phyloP scores from a whole-genome alignment of 2,888 invertebrate species.

The Pandemis cinnamomeana region DNA sequence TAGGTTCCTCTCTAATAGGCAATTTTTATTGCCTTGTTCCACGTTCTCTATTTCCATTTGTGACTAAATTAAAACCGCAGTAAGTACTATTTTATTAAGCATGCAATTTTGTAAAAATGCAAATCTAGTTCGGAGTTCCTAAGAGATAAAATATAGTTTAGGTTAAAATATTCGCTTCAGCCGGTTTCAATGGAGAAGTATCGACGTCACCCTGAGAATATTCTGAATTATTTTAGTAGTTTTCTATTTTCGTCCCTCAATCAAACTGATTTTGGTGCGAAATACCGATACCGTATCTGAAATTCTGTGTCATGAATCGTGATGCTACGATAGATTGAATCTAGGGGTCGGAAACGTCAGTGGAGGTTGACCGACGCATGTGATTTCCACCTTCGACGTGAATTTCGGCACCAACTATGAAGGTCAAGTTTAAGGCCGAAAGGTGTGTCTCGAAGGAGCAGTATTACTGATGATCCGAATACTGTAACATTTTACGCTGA shows the following conservation, averaged over 20 bases:
- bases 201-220: slow-evolving; percentile 67
- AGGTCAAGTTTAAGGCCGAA: slow-evolving; percentile 77
- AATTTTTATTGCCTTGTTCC: slow-evolving; percentile 66
- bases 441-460: slow-evolving; percentile 36
- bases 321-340: slow-evolving; percentile 35
- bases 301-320: slow-evolving; percentile 29
- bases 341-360: slow-evolving; percentile 50
- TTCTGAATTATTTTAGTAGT: slow-evolving; percentile 52
- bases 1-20: slow-evolving; percentile 59
- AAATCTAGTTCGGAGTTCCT: neutral
- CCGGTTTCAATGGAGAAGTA: slow-evolving; percentile 58
- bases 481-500: slow-evolving; percentile 38
- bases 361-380: slow-evolving; percentile 55
- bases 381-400: slow-evolving; percentile 62
- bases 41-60: slow-evolving; percentile 66
- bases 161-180: slow-evolving; percentile 58
- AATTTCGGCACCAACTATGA: slow-evolving; percentile 58
- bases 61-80: slow-evolving; percentile 65
- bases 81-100: slow-evolving; percentile 60
- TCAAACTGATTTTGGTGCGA: neutral
- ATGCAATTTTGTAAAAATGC: neutral
- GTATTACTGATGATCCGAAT: slow-evolving; percentile 18
- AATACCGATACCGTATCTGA: neutral
- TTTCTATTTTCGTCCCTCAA: slow-evolving; percentile 29
- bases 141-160: slow-evolving; percentile 44